phyloP scores from a whole-genome alignment of 2,888 invertebrate genomes.

The Lordiphosa andalusiaca region DNA sequence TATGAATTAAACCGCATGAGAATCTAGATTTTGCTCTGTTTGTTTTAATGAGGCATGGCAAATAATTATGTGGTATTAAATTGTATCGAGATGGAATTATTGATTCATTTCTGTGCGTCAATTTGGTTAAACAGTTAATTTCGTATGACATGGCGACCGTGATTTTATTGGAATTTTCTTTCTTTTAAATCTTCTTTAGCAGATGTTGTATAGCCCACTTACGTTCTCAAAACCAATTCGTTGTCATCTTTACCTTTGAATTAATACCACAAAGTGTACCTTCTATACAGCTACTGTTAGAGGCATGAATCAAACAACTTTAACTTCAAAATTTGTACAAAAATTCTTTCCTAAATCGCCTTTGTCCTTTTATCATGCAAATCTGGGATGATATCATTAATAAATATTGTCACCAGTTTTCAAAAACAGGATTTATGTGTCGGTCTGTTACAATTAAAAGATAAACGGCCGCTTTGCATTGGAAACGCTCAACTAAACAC shows the following conservation, averaged over 20 bases:
- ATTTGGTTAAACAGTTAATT: no score
- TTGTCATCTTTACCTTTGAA: no score
- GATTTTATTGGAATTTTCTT: no score
- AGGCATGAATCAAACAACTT: background rate
- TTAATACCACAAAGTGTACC: no score
- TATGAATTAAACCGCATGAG: constrained; percentile 44
- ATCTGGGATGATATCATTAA: constrained; percentile 49
- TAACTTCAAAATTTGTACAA: constrained; percentile 1
- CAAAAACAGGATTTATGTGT: constrained; percentile 53
- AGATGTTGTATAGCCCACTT: no score
- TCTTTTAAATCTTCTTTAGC: no score
- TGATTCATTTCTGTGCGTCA: background rate
- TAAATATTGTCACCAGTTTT: constrained; percentile 41
- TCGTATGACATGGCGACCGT: no score
- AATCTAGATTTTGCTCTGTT: constrained; percentile 50
- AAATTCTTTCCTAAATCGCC: constrained; percentile 1
- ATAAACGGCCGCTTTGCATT: constrained; percentile 70
- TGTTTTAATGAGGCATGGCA: constrained; percentile 45
- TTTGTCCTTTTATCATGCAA: constrained; percentile 63
- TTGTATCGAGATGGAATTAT: constrained; percentile 2
- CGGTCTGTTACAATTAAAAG: constrained; percentile 72
- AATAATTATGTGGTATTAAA: constrained; percentile 27
- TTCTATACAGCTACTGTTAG: background rate
- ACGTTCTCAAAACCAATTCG: no score
- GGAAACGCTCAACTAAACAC: constrained; percentile 65